phyloP scores from a whole-genome alignment of 1,140 invertebrate genomes.

The Paramacrobiotus metropolitanus region DNA sequence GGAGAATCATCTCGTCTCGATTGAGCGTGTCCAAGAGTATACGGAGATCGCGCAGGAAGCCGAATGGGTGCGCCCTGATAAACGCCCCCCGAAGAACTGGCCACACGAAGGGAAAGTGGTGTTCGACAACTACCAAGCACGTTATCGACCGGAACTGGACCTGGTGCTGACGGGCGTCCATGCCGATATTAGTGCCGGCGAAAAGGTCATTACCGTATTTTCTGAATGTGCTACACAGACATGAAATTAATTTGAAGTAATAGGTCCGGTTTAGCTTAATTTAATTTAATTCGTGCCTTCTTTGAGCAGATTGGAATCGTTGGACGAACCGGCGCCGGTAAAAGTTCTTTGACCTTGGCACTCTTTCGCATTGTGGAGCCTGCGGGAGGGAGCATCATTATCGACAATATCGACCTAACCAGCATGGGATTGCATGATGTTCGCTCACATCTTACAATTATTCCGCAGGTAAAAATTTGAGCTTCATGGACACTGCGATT shows the following conservation, averaged over 20 bases:
- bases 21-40: slow-evolving; percentile 3
- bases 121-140: slow-evolving; percentile 48
- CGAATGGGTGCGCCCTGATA: neutral
- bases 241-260: no score
- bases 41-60: slow-evolving; percentile 2
- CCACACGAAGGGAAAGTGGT: slow-evolving; percentile 42
- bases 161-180: slow-evolving; percentile 17
- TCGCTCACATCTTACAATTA: slow-evolving; percentile 49
- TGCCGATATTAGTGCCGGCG: slow-evolving; percentile 15
- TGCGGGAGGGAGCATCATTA: slow-evolving; percentile 28
- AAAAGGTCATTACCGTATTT: no score
- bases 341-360: no score
- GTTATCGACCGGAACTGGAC: slow-evolving; percentile 36
- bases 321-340: no score
- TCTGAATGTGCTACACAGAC: no score
- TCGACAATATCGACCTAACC: slow-evolving; percentile 40
- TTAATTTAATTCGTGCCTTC: no score
- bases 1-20: slow-evolving; percentile 5
- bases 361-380: no score
- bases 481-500: no score
- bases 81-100: slow-evolving; percentile 31
- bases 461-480: slow-evolving; percentile 60
- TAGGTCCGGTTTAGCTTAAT: no score
- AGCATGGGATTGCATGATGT: slow-evolving; percentile 41
- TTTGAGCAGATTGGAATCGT: no score